Percentiles rank a stretch among this genome's conserved stretches.
Conservation (phyloP, 2,797 vertebrate species). For the Hoplostethus mediterraneus region DNA sequence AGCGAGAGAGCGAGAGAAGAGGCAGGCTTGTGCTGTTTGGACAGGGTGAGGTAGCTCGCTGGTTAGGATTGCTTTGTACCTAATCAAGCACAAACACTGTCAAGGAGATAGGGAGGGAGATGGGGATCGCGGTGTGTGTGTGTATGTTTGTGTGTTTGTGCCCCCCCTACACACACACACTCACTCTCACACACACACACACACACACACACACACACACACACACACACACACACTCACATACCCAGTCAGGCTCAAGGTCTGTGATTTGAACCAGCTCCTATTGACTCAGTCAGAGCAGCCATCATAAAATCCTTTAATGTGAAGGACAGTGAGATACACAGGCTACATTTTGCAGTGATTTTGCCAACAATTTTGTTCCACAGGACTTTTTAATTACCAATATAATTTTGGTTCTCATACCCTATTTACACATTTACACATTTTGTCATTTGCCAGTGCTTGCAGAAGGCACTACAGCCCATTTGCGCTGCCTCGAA, state of each 20-base stretch:
- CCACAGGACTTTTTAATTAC: constrained; percentile 7
- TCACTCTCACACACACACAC: no score
- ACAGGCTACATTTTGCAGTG: constrained; percentile 6
- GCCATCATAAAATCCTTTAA: constrained; percentile 20
- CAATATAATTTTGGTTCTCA: background rate
- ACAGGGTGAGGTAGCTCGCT: constrained; percentile 21
- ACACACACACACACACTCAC: constrained; percentile 14
- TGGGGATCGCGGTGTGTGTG: background rate
- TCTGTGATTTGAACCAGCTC: constrained; percentile 35
- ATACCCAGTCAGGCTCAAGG: constrained; percentile 16
- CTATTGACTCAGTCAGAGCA: constrained; percentile 12
- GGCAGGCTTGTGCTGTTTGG: constrained; percentile 33
- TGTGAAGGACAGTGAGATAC: constrained; percentile 40
- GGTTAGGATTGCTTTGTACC: constrained; percentile 34
- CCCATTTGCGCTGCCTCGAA: constrained; percentile 1
- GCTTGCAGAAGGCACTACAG: constrained; percentile 4
- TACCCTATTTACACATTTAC: constrained; percentile 24
- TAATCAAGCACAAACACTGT: constrained; percentile 27
- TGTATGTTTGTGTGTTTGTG: constrained; percentile 20
- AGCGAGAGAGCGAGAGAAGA: constrained; percentile 14
- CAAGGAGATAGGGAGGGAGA: constrained; percentile 7
- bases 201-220: constrained; percentile 15
- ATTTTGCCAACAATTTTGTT: constrained; percentile 23
- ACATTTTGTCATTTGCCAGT: background rate
- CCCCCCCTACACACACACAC: no score